Conservation (phyloP, 2,797 vertebrate species). For the Tragelaphus eurycerus region DNA sequence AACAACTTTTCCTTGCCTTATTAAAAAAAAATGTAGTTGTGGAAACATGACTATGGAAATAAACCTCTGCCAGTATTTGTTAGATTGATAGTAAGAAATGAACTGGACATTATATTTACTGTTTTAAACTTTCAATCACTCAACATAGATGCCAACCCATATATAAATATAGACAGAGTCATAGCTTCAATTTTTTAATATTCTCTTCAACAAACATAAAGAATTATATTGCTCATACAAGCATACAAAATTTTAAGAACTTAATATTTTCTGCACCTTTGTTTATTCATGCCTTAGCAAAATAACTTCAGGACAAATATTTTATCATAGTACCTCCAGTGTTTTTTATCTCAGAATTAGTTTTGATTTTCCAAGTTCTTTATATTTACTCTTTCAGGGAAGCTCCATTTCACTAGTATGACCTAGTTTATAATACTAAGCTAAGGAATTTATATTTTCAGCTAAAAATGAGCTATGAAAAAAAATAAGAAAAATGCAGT, state of each 20-base stretch:
- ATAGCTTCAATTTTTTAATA: not conserved
- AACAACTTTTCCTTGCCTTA: not conserved
- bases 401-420: not conserved
- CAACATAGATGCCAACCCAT: not conserved
- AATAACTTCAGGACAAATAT: conserved; percentile 21
- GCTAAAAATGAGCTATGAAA: not conserved
- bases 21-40: not conserved
- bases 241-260: not conserved
- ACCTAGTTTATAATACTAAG: not conserved
- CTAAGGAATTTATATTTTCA: not conserved
- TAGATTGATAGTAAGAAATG: not conserved
- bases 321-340: not conserved
- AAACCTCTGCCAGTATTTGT: not conserved
- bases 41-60: not conserved
- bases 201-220: not conserved
- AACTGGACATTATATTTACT: not conserved
- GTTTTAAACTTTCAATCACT: not conserved
- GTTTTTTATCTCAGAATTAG: not conserved
- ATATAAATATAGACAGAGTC: not conserved
- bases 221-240: not conserved
- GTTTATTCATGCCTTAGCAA: not conserved
- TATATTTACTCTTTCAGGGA: not conserved
- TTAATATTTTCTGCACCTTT: not conserved
- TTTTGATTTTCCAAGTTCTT: not conserved
- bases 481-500: not conserved